phyloP scores from a whole-genome alignment of 92 coral and sea anemone genomes.

The Parazoanthus swiftii region DNA sequence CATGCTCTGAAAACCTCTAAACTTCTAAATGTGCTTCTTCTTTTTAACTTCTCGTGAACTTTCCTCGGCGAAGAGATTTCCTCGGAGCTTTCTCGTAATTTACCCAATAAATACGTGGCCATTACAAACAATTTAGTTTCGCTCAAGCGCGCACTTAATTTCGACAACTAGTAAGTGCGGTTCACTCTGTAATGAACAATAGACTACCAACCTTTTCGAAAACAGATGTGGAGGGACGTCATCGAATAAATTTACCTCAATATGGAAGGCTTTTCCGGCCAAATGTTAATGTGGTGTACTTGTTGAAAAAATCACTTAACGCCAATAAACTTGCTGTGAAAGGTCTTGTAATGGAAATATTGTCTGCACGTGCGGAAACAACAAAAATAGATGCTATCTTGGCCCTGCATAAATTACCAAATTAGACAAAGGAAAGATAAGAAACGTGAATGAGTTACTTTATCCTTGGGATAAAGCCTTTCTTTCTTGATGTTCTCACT shows the following conservation, averaged over 20 bases:
- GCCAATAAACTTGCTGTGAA: constrained; percentile 10
- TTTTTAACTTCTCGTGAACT: constrained; percentile 50
- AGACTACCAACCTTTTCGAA: constrained; percentile 35
- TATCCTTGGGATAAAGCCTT: neutral
- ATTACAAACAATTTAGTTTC: neutral
- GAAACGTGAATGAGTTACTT: neutral
- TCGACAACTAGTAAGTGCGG: constrained; percentile 63
- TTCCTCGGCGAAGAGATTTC: constrained; percentile 21
- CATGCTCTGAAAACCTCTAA: constrained; percentile 88
- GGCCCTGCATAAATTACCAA: neutral
- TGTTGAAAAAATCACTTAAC: constrained; percentile 1
- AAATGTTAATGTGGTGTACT: constrained; percentile 19
- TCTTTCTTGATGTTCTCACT: neutral
- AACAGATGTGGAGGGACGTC: constrained; percentile 58
- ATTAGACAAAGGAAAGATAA: constrained; percentile 11
- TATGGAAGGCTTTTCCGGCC: constrained; percentile 23
- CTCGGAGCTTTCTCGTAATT: constrained; percentile 35
- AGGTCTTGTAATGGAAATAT: constrained; percentile 22
- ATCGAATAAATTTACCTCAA: constrained; percentile 42
- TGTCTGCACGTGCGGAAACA: constrained; percentile 1
- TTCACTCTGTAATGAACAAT: constrained; percentile 62
- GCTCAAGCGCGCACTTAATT: neutral
- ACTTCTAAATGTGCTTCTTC: constrained; percentile 86
- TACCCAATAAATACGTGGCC: constrained; percentile 32
- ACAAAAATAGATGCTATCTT: constrained; percentile 12